Conservation (phyloP, 2,113 vertebrate genomes). For the Phalacrocorax aristotelis region DNA sequence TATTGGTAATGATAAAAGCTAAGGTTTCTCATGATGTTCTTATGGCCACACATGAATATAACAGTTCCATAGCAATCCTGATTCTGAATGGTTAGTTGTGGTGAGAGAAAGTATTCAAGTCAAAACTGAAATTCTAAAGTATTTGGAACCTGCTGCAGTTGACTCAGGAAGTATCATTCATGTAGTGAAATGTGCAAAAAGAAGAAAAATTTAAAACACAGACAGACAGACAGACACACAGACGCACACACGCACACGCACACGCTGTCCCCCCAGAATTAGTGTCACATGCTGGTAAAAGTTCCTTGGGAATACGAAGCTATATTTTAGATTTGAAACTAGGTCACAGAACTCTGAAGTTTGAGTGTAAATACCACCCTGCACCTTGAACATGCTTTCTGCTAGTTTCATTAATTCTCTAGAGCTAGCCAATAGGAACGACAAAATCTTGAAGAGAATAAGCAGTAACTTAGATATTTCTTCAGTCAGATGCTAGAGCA, state of each 20-base stretch:
- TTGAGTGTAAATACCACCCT: not conserved
- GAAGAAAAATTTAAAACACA: not conserved
- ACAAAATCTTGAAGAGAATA: not conserved
- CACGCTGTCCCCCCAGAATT: not conserved
- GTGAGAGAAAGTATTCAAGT: not conserved
- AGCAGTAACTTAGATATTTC: not conserved
- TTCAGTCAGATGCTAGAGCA: not conserved
- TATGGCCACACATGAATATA: not conserved
- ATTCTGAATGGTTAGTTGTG: not conserved
- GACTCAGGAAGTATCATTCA: not conserved
- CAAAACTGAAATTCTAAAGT: not conserved
- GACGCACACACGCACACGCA: too few relatives aligned
- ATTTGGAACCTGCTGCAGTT: not conserved
- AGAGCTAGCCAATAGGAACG: not conserved
- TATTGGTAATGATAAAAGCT: not conserved
- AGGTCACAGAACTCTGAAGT: not conserved
- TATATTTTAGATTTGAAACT: not conserved
- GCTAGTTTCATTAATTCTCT: not conserved
- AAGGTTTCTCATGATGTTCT: not conserved
- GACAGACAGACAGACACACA: too few relatives aligned
- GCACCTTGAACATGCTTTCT: not conserved
- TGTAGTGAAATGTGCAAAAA: not conserved
- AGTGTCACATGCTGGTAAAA: not conserved
- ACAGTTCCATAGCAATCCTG: not conserved
- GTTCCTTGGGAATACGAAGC: not conserved